Conservation (phyloP, 2,113 vertebrate species). For the Prolemur simus region DNA sequence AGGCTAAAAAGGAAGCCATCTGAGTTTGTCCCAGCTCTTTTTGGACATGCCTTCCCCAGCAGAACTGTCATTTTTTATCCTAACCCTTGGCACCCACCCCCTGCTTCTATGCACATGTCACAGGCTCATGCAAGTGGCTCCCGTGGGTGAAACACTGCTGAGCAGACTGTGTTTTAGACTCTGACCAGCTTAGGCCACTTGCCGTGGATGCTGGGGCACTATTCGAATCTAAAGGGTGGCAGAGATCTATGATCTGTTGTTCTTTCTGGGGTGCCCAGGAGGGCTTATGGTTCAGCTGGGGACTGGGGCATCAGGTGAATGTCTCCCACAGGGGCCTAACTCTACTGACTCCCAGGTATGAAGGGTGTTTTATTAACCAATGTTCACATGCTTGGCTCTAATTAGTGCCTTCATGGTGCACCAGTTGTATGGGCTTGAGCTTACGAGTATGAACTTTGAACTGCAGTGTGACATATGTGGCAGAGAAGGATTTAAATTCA, state of each 20-base stretch:
- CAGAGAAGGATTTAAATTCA: conserved; percentile 57
- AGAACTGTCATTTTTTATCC: neutral
- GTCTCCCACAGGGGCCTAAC: neutral
- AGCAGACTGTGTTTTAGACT: neutral
- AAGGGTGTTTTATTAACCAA: conserved; percentile 61
- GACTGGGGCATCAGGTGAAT: rapidly evolving
- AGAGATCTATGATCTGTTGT: neutral
- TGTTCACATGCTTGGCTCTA: conserved; percentile 64
- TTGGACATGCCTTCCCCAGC: neutral
- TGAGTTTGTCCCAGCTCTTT: neutral
- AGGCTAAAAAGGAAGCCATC: neutral
- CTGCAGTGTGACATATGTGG: neutral
- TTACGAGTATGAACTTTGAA: conserved; percentile 71
- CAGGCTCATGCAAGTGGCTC: neutral
- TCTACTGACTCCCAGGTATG: conserved; percentile 46
- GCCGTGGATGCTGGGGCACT: neutral
- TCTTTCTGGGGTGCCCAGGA: neutral
- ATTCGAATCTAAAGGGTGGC: neutral
- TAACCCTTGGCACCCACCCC: neutral
- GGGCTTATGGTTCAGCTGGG: neutral
- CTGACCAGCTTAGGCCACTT: neutral
- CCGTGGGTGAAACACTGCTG: rapidly evolving
- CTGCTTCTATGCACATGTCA: neutral
- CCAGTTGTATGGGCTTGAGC: conserved; percentile 65
- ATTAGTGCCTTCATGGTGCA: conserved; percentile 65